Percentiles rank a stretch among this genome's conserved stretches.
phyloP scores from a whole-genome alignment of 2,113 vertebrate genomes.

The Hemichromis elongatus region DNA sequence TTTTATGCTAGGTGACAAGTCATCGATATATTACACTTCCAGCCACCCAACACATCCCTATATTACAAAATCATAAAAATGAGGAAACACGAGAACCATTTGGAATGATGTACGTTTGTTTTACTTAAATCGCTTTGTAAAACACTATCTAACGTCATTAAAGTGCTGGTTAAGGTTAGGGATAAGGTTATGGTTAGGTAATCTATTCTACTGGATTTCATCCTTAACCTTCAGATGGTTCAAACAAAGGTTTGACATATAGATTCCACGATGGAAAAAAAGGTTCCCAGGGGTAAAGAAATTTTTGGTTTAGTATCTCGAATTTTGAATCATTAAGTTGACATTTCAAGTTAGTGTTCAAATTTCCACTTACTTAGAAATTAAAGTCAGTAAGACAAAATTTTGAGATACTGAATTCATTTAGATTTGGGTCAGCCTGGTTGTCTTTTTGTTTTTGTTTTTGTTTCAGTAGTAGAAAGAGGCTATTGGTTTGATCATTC shows the following conservation, averaged over 20 bases:
- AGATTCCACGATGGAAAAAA: not conserved
- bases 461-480: not conserved
- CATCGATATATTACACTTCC: too few species aligned
- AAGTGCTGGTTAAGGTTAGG: too few species aligned
- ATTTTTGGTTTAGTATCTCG: not conserved
- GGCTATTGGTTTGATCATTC: not conserved
- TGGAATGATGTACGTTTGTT: too few species aligned
- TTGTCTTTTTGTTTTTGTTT: accelerated
- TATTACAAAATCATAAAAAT: too few species aligned
- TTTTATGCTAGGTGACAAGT: too few species aligned
- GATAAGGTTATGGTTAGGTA: too few species aligned
- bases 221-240: not conserved
- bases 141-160: too few species aligned
- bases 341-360: not conserved
- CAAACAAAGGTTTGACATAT: accelerated
- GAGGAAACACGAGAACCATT: too few species aligned
- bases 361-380: not conserved
- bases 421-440: not conserved
- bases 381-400: not conserved
- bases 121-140: too few species aligned
- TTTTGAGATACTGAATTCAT: not conserved
- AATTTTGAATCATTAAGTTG: not conserved
- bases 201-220: too few species aligned
- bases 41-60: too few species aligned
- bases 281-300: not conserved